phyloP scores from a whole-genome alignment of 2,797 vertebrate species.

The Salarias fasciatus region DNA sequence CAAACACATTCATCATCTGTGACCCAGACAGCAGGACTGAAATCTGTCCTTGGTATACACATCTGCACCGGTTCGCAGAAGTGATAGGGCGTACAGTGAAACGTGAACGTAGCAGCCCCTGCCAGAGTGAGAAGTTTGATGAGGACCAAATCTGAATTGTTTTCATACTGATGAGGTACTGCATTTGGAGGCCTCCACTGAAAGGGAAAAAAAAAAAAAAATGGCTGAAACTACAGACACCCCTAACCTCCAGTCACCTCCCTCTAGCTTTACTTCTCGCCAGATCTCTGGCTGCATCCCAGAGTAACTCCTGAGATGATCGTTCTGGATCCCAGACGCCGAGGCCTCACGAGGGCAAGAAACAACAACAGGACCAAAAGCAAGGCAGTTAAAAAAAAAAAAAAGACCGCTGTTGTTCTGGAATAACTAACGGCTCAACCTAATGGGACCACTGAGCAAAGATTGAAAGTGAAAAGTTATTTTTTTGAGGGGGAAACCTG shows the following conservation, averaged over 20 bases:
- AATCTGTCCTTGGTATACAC: conserved; percentile 40
- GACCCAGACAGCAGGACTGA: conserved; percentile 45
- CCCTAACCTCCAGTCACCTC: conserved; percentile 38
- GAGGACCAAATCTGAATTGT: conserved; percentile 52
- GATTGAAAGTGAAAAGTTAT: conserved; percentile 64
- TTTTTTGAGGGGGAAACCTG: conserved; percentile 71
- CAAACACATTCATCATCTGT: conserved; percentile 53
- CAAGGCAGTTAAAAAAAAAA: conserved; percentile 47
- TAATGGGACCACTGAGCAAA: conserved; percentile 64
- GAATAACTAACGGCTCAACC: conserved; percentile 61
- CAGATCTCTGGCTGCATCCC: conserved; percentile 55
- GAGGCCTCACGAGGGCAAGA: conserved; percentile 59
- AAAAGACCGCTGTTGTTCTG: conserved; percentile 60
- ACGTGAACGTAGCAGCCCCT: conserved; percentile 32
- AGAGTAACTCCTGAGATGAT: conserved; percentile 66
- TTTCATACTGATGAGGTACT: conserved; percentile 72
- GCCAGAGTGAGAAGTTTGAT: conserved; percentile 44
- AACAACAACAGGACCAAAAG: conserved; percentile 59
- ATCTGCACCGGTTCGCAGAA: conserved; percentile 31
- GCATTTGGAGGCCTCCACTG: conserved; percentile 62
- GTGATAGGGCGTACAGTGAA: conserved; percentile 34
- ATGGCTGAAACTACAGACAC: conserved; percentile 35
- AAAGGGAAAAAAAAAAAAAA: too few relatives aligned
- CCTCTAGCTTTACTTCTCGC: conserved; percentile 39
- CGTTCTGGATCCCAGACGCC: conserved; percentile 66